Evolutionary conservation across 2,888 invertebrate species (phyloP).

Genomic region (Himalopsyche tibetana): DNA sequence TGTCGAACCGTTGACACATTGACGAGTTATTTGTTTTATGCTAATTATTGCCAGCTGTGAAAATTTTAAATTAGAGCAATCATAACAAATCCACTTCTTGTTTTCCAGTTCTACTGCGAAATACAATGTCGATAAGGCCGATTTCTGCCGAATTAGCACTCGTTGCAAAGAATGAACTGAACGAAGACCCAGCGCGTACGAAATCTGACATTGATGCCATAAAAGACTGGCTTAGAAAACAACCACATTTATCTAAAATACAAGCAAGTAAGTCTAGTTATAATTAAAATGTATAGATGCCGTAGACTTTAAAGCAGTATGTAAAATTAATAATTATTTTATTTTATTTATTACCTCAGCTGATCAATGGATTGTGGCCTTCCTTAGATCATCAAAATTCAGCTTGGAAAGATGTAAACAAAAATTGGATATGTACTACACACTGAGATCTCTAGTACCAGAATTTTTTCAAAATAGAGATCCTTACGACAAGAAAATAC

Average conservation of each 20-base stretch:
- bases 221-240: slow-evolving; percentile 73
- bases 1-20: too few species aligned
- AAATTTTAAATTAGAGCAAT: too few species aligned
- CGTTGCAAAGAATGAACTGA: slow-evolving; percentile 75
- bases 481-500: slow-evolving; percentile 46
- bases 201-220: slow-evolving; percentile 73
- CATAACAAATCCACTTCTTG: too few species aligned
- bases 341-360: slow-evolving; percentile 69
- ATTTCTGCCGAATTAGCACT: slow-evolving; percentile 69
- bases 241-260: slow-evolving; percentile 72
- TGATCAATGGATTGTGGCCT: slow-evolving; percentile 80
- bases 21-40: too few species aligned
- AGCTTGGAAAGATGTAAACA: slow-evolving; percentile 80
- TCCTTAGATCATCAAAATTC: slow-evolving; percentile 81
- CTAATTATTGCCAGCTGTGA: too few species aligned
- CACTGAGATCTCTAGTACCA: slow-evolving; percentile 51
- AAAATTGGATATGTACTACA: slow-evolving; percentile 79
- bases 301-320: not conserved
- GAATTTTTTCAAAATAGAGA: slow-evolving; percentile 49
- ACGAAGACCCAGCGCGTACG: slow-evolving; percentile 75
- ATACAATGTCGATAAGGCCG: slow-evolving; percentile 66
- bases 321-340: not conserved
- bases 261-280: slow-evolving; percentile 73
- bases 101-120: not conserved
- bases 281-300: slow-evolving; percentile 5